A percentile compares a stretch with the other conserved stretches of the same genome.
Conservation (phyloP, 2,797 vertebrate species). For the Eulemur albifrons region DNA sequence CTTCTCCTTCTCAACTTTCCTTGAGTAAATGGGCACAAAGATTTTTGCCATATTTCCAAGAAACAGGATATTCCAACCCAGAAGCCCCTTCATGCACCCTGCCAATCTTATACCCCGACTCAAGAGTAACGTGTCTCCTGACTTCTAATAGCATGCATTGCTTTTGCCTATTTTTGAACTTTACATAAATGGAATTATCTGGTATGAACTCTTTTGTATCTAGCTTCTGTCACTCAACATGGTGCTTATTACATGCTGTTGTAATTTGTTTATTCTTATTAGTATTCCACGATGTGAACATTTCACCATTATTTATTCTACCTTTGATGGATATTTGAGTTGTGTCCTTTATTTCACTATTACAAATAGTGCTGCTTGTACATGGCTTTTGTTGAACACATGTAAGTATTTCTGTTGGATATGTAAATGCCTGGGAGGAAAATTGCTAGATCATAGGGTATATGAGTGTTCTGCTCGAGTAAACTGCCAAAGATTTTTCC, state of each 20-base stretch:
- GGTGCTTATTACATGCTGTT: background rate
- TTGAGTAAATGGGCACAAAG: background rate
- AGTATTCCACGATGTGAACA: background rate
- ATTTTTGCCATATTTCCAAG: background rate
- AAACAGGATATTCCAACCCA: background rate
- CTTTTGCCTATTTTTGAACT: background rate
- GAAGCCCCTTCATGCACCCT: fast-evolving
- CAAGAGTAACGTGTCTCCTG: background rate
- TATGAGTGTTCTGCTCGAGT: background rate
- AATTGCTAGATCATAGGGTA: background rate
- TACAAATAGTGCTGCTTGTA: background rate
- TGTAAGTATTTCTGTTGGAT: background rate
- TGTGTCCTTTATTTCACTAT: background rate
- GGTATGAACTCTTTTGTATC: background rate
- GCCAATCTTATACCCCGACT: background rate
- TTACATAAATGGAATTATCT: background rate
- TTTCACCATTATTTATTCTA: background rate
- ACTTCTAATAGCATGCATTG: background rate
- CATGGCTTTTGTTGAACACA: background rate
- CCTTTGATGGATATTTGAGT: background rate
- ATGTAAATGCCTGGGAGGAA: background rate
- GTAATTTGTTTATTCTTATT: background rate
- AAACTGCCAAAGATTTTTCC: background rate
- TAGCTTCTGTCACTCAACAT: background rate
- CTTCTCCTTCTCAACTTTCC: background rate